phyloP scores from a whole-genome alignment of 2,113 vertebrate species.

The Xiphorhynchus elegans region DNA sequence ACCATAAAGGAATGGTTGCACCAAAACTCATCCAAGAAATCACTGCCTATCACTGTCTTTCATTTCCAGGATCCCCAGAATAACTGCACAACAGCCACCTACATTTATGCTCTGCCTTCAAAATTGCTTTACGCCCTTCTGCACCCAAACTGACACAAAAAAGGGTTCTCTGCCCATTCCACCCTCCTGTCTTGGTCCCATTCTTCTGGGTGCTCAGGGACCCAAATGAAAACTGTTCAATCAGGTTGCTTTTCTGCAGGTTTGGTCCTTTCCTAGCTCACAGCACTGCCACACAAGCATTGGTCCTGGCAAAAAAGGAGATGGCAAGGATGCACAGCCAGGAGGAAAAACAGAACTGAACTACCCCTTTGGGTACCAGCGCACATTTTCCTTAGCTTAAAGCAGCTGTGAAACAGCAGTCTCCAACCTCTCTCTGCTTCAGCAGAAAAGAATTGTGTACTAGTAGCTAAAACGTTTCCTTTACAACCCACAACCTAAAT shows the following conservation, averaged over 20 bases:
- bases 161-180: not conserved
- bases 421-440: not conserved
- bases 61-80: not conserved
- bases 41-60: not conserved
- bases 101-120: not conserved
- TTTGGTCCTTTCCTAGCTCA: not conserved
- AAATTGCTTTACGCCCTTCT: not conserved
- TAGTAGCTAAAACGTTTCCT: not conserved
- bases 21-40: not conserved
- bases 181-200: not conserved
- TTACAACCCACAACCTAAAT: not conserved
- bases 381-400: not conserved
- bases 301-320: not conserved
- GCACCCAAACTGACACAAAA: not conserved
- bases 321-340: not conserved
- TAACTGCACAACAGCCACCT: not conserved
- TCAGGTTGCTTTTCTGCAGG: not conserved
- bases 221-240: not conserved
- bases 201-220: not conserved
- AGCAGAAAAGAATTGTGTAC: not conserved
- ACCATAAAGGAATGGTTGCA: not conserved
- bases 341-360: not conserved
- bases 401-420: not conserved
- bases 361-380: not conserved
- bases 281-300: not conserved